These are phyloP conservation scores for Eristalis intricaria DNA, from an alignment of 2,888 invertebrate genomes.

Conservation along the genomic window DNA sequence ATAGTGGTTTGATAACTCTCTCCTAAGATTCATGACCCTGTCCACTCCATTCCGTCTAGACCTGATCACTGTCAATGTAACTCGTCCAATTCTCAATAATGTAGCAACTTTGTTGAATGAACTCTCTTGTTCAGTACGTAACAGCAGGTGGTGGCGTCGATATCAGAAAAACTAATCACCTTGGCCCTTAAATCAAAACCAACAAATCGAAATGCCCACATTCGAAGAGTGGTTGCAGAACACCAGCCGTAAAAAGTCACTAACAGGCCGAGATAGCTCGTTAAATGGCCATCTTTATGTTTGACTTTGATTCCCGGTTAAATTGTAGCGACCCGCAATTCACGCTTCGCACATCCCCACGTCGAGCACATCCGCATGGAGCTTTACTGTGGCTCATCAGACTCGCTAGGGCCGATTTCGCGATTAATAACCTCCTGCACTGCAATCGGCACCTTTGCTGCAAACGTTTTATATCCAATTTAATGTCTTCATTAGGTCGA, in stretches of 20 bases:
- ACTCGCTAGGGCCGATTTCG: constrained; percentile 16
- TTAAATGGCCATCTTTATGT: constrained; percentile 67
- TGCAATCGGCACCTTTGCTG: constrained; percentile 62
- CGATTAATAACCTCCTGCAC: constrained; percentile 60
- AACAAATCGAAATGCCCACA: background rate
- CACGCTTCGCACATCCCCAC: constrained; percentile 28
- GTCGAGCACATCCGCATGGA: constrained; percentile 14
- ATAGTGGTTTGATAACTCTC: background rate
- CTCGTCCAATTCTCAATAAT: background rate
- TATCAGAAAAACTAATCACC: constrained; percentile 24
- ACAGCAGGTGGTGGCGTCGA: constrained; percentile 44
- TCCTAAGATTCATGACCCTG: background rate
- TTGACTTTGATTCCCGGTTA: constrained; percentile 60
- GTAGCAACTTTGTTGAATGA: background rate
- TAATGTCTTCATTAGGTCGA: constrained; percentile 70
- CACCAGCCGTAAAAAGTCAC: background rate
- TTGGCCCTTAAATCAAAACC: constrained; percentile 38
- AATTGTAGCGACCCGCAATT: constrained; percentile 57
- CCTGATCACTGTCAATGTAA: background rate
- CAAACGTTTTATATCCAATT: constrained; percentile 58
- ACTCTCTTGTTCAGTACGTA: background rate
- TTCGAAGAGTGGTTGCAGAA: background rate
- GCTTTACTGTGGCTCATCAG: constrained; percentile 44
- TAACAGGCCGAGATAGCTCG: constrained; percentile 4
- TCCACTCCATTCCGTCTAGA: background rate